These are phyloP conservation scores for Zonitis immaculata DNA, from an alignment of 2,888 invertebrate genomes.

Conservation along the genomic window DNA sequence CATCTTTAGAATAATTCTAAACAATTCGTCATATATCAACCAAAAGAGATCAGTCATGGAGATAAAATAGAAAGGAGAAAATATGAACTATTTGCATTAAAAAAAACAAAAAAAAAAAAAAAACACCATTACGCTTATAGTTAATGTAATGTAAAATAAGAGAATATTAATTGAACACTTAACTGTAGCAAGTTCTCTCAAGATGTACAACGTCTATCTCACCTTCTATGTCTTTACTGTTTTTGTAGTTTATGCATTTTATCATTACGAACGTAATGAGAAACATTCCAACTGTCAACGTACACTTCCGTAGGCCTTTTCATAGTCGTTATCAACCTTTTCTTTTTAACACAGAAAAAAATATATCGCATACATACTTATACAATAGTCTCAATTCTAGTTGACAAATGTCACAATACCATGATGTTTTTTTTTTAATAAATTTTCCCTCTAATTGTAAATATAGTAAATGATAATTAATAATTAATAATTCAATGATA, in stretches of 20 bases:
- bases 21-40: constrained; percentile 19
- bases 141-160: constrained; percentile 15
- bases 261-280: constrained; percentile 16
- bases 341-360: not conserved
- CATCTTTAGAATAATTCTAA: constrained; percentile 18
- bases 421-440: no score
- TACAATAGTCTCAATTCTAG: constrained; percentile 8
- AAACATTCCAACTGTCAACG: constrained; percentile 14
- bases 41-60: constrained; percentile 13
- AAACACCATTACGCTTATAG: not conserved
- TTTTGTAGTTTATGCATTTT: constrained; percentile 12
- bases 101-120: no score
- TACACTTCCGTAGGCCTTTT: constrained; percentile 19
- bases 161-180: constrained; percentile 22
- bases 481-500: no score
- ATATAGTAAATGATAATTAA: no score
- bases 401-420: constrained; percentile 13
- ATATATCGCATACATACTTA: not conserved
- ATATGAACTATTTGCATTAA: constrained; percentile 15
- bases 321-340: constrained; percentile 6
- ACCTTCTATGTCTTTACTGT: constrained; percentile 12
- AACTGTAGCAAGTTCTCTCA: constrained; percentile 9
- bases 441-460: no score
- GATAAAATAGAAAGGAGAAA: constrained; percentile 6
- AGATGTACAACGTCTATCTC: constrained; percentile 12